Evolutionary conservation across 2,113 vertebrate genomes (phyloP).

Genomic region (Ivindomyrus marchei): DNA sequence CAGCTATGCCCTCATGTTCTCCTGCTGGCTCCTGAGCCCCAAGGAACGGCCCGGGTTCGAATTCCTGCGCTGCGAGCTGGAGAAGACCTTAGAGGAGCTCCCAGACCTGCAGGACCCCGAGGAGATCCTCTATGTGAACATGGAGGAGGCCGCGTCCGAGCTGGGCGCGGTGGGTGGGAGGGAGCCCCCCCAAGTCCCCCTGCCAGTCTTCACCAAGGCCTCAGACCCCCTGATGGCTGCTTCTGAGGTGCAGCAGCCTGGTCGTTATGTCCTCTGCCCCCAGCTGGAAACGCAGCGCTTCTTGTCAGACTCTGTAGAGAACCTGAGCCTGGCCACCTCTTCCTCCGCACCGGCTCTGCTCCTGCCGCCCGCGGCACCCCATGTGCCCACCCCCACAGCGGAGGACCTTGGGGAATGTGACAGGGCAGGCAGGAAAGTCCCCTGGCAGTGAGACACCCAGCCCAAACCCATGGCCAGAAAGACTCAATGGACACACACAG

Average conservation of each 20-base stretch:
- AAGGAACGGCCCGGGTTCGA: conserved; percentile 74
- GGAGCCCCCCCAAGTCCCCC: conserved; percentile 47
- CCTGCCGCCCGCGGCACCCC: conserved; percentile 43
- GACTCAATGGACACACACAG: background rate
- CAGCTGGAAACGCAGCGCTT: conserved; percentile 59
- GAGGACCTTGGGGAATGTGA: conserved; percentile 49
- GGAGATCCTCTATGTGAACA: conserved; percentile 87
- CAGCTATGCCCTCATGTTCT: conserved; percentile 79
- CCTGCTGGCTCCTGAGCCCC: conserved; percentile 81
- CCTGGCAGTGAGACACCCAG: conserved; percentile 49
- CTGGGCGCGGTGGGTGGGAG: conserved; percentile 60
- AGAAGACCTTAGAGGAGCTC: conserved; percentile 74
- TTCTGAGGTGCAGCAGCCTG: conserved; percentile 66
- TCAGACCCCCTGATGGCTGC: conserved; percentile 63
- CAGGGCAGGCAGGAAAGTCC: conserved; percentile 29
- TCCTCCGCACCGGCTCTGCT: conserved; percentile 41
- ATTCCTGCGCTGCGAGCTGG: conserved; percentile 66
- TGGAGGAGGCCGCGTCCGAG: conserved; percentile 69
- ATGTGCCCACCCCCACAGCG: conserved; percentile 28
- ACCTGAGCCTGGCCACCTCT: conserved; percentile 47
- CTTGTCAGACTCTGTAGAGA: conserved; percentile 54
- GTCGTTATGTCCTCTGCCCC: conserved; percentile 80
- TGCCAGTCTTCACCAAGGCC: conserved; percentile 52
- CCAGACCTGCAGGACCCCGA: conserved; percentile 72
- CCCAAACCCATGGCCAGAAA: background rate